These are phyloP conservation scores for Prionailurus bengalensis DNA, from an alignment of 2,113 vertebrate genomes.

Conservation along the genomic window DNA sequence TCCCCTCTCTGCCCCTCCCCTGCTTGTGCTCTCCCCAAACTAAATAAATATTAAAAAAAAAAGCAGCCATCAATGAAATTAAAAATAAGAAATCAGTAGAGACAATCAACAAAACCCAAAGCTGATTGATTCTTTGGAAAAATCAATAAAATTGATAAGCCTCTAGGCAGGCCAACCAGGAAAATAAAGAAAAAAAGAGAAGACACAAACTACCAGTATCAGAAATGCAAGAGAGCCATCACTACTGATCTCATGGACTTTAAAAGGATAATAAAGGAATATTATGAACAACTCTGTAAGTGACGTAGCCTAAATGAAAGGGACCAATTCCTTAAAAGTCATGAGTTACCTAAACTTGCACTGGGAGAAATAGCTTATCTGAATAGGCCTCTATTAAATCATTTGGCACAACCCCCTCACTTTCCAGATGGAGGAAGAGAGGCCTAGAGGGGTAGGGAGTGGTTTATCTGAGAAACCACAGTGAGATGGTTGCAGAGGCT, in stretches of 20 bases:
- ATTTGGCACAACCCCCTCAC: background rate
- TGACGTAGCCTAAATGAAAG: background rate
- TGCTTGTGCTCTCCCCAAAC: no score
- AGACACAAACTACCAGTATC: background rate
- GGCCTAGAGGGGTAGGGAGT: background rate
- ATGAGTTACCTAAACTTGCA: background rate
- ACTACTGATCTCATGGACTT: background rate
- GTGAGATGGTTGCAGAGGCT: background rate
- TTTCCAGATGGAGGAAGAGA: constrained; percentile 35
- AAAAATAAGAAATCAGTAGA: constrained; percentile 30
- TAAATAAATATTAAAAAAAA: no score
- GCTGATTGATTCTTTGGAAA: constrained; percentile 43
- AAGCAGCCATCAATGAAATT: background rate
- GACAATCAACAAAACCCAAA: constrained; percentile 16
- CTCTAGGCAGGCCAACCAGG: background rate
- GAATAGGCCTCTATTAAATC: background rate
- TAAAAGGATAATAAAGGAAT: background rate
- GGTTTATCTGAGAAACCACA: constrained; percentile 14
- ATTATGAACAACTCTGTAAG: background rate
- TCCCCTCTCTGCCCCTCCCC: no score
- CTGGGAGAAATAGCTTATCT: background rate
- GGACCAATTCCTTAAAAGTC: constrained; percentile 20
- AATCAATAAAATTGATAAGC: background rate
- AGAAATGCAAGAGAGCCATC: background rate
- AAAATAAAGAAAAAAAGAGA: background rate